phyloP scores from a whole-genome alignment of 2,888 invertebrate species.

The Eubasilissa splendida region DNA sequence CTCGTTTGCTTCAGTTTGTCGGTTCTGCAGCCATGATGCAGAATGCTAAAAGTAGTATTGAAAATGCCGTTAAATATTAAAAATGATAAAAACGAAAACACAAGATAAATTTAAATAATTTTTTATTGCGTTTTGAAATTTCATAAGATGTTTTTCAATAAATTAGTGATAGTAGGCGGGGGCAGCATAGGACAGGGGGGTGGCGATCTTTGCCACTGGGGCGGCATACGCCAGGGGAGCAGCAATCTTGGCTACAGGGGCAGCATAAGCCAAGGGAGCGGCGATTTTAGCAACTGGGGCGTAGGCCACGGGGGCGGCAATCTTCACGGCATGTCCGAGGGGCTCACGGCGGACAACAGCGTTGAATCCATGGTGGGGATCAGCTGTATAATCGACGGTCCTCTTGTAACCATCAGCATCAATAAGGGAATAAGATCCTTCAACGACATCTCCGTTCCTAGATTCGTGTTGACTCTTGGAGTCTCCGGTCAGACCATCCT shows the following conservation, averaged over 20 bases:
- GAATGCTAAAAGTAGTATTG: too few species aligned
- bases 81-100: too few species aligned
- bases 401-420: constrained; percentile 71
- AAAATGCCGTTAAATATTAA: too few species aligned
- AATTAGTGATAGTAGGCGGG: constrained; percentile 61
- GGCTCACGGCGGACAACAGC: constrained; percentile 70
- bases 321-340: constrained; percentile 63
- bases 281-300: constrained; percentile 59
- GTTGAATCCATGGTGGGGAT: constrained; percentile 71
- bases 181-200: constrained; percentile 58
- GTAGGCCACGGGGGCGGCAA: constrained; percentile 60
- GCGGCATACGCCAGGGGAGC: constrained; percentile 55
- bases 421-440: constrained; percentile 69
- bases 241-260: constrained; percentile 57
- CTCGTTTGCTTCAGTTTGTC: too few species aligned
- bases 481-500: constrained; percentile 73
- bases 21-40: too few species aligned
- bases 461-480: constrained; percentile 69
- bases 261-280: constrained; percentile 58
- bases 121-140: background rate
- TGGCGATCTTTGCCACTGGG: constrained; percentile 58
- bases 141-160: too few species aligned
- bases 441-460: constrained; percentile 70
- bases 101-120: too few species aligned
- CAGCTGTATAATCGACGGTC: constrained; percentile 71